Evolutionary conservation across 2,113 vertebrate species (phyloP).

Genomic region (Pogona vitticeps): DNA sequence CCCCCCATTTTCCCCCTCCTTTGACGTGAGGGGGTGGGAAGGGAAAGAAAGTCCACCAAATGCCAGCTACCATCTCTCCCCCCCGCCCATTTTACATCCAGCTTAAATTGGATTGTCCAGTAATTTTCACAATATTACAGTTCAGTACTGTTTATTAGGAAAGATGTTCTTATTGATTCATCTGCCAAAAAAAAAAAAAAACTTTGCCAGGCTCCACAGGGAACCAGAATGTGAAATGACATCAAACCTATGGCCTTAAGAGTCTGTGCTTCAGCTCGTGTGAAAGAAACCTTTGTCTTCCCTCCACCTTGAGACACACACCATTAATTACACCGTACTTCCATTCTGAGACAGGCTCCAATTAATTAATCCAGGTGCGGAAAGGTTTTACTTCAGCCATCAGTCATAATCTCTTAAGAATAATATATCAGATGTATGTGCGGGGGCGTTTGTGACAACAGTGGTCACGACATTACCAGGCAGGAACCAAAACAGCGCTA

Average conservation of each 20-base stretch:
- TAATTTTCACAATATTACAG: constrained; percentile 18
- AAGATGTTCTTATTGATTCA: constrained; percentile 2
- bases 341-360: not conserved
- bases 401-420: not conserved
- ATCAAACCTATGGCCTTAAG: constrained; percentile 15
- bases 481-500: not conserved
- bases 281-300: not conserved
- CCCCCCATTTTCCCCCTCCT: not conserved
- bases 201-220: not conserved
- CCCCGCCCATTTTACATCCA: not conserved
- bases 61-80: too few relatives aligned
- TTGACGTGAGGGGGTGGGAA: not conserved
- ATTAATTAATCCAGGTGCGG: not conserved
- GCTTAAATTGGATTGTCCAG: constrained; percentile 5
- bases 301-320: not conserved
- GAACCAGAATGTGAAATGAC: not conserved
- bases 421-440: not conserved
- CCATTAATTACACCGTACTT: not conserved
- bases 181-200: not conserved
- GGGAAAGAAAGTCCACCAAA: constrained; percentile 12
- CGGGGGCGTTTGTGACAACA: not conserved
- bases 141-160: constrained; percentile 9
- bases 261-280: not conserved
- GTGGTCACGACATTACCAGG: not conserved
- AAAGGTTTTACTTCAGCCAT: not conserved